Conservation (phyloP, 2,888 invertebrate species). For the Ophion costatus region DNA sequence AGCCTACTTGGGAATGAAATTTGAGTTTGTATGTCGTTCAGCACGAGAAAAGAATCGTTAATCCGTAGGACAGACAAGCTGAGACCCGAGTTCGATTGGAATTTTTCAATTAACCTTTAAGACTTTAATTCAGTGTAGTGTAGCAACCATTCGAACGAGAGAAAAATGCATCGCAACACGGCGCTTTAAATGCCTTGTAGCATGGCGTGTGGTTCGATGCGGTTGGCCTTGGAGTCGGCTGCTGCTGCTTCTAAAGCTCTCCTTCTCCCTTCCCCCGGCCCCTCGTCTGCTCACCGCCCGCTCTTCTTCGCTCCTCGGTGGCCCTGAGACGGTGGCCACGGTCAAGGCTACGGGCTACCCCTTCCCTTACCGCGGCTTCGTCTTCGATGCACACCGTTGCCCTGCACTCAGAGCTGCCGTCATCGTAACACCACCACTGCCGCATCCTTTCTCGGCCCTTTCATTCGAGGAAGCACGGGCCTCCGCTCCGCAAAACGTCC, state of each 20-base stretch:
- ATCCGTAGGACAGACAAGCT: background rate
- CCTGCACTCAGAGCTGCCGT: constrained; percentile 51
- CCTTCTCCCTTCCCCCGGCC: constrained; percentile 63
- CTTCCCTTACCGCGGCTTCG: constrained; percentile 50
- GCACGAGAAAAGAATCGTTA: background rate
- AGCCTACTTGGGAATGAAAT: no score
- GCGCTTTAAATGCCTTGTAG: constrained; percentile 67
- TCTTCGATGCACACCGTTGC: constrained; percentile 66
- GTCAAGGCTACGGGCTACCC: constrained; percentile 79
- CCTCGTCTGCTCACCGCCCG: constrained; percentile 46
- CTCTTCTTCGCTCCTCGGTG: constrained; percentile 66
- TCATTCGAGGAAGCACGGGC: constrained; percentile 26
- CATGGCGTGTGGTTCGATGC: constrained; percentile 75
- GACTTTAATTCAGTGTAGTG: constrained; percentile 12
- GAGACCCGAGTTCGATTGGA: background rate
- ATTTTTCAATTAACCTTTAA: constrained; percentile 32
- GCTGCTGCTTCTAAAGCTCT: constrained; percentile 71
- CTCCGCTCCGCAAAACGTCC: constrained; percentile 22
- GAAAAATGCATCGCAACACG: constrained; percentile 40
- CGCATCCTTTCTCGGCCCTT: constrained; percentile 64
- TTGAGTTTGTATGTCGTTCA: no score
- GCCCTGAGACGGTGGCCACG: constrained; percentile 81
- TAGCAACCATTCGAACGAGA: constrained; percentile 15
- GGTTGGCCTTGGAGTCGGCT: constrained; percentile 79
- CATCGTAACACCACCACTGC: constrained; percentile 65